These are phyloP conservation scores for Trichogramma dendrolimi DNA, from an alignment of 2,888 invertebrate genomes.

Conservation along the genomic window DNA sequence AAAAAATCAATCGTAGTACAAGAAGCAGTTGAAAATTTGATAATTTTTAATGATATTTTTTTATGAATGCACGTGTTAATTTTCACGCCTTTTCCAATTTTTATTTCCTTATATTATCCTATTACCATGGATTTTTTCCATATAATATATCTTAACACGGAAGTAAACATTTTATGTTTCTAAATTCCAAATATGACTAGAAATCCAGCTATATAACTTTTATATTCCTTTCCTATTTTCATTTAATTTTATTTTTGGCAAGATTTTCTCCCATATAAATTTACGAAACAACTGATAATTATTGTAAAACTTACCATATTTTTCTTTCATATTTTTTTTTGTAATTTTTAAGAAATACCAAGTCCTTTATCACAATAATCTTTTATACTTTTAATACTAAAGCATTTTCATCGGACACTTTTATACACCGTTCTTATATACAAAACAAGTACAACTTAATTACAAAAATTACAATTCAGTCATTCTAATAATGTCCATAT, in stretches of 20 bases:
- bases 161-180: constrained; percentile 33
- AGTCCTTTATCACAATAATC: constrained; percentile 36
- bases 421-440: constrained; percentile 35
- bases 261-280: constrained; percentile 45
- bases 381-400: constrained; percentile 28
- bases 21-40: not conserved
- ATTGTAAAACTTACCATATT: constrained; percentile 20
- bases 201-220: constrained; percentile 35
- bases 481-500: too few species aligned
- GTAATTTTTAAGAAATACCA: constrained; percentile 35
- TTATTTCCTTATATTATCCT: constrained; percentile 19
- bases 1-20: not conserved
- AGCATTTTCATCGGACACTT: constrained; percentile 28
- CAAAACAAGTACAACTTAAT: constrained; percentile 32
- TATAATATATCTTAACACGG: constrained; percentile 35
- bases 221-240: constrained; percentile 15
- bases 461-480: too few species aligned
- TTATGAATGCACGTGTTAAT: not conserved
- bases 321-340: constrained; percentile 24
- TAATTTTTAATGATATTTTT: constrained; percentile 7
- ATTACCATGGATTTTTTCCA: constrained; percentile 28
- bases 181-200: constrained; percentile 44
- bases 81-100: constrained; percentile 10
- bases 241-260: constrained; percentile 40
- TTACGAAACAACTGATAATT: constrained; percentile 42